Evolutionary conservation across 2,113 vertebrate species (phyloP), one percentile per base, ranked within the genome.

Genomic region (Campylomormyrus tamandua): DNA sequence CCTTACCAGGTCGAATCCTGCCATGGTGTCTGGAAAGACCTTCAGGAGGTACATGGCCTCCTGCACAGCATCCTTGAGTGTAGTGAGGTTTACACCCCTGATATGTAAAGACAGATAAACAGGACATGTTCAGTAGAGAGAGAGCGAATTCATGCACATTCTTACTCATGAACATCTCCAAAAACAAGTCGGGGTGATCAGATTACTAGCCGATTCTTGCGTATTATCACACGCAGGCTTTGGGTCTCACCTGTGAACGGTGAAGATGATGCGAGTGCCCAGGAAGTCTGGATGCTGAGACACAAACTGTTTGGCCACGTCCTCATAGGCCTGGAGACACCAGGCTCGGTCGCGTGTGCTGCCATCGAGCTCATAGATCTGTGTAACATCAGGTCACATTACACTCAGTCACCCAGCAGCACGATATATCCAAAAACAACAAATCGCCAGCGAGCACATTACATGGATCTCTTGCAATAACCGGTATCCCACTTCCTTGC

Each of bases 1-100:
- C 88, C 91, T 96, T 94, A 99, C 98, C 96, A 99, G 91, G 92
- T 98, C 97, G 90, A 98, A 99, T 5, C 98, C 98, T 86, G 96
- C 97, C 96, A 99, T 93, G 77, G 93, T 95, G 21, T 95, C 94
- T 39, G 98, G 97, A 91, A 97, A 99, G 53, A 27, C 90, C 62
- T n/a, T 90, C 90, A 94, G 94, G 49, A 99, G 95, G 3, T 46
- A 62, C 93, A 98, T 95, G 3, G 98, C 96, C 45, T 92, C 92
- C 83, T 93, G 0, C 66, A 99, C 66, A 0, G 90, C 94, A 86
- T 91, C 62, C 86, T 90, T 92, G 91, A 98, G 94, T 90, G 91
- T 74, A 0, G 96, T 91, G 48, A 90, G 56, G 24, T 96, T 95
- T 21, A 95, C 90, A 27, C 90, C 93, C 92, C 98, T 99, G 91